Base-by-base conservation (phyloP, 2,888 invertebrate genomes). In the Crepidodera aurea region DNA sequence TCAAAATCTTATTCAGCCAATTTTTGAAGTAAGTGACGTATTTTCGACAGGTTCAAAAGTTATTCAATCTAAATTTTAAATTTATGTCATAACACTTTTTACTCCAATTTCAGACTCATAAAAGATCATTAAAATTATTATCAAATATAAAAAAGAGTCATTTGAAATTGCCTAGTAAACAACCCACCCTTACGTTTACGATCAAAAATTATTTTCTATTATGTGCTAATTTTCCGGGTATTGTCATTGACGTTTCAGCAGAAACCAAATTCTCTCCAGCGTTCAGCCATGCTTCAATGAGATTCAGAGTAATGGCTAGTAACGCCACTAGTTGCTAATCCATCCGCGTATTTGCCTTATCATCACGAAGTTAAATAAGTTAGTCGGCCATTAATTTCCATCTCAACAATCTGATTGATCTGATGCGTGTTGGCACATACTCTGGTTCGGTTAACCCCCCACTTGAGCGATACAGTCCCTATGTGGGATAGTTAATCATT, bases 361-460 rank as follows among this genome's bases (percentile, higher is more conserved):
- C 51, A 39, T 39, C 27, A 39, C 53, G 39, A 51, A 51, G 51
- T 51, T 51, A 51, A 53, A 39, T 53, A 53, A 53, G 40, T 53
- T 53, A 53, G 53, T 22, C 18, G 25, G 15, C 46, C 46, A 46
- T 46, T 46, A 46, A 46, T 46, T 46, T 46, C 27, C 46, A 46
- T 46, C 10, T 25, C 25, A 13, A 25, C 27, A 46, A 46, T 46
- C 19, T 46, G 46, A 46, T 46, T 46, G 46, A 46, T 46, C 13
- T 27, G 13, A 27, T 22, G 46, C 15, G 16, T 13, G 27, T 46
- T 25, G 13, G 46, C 46, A 25, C 13, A 46, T 46, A 25, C n/a
- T 22, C 42, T 18, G 42, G n/a, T 42, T 18, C 15, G 42, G 22
- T 50, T 19, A 32, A 19, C 12, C 18, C n/a, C 18, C 12, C 13